Evolutionary conservation across 2,888 invertebrate species (phyloP).

Genomic region (Drosophila maculinotata): DNA sequence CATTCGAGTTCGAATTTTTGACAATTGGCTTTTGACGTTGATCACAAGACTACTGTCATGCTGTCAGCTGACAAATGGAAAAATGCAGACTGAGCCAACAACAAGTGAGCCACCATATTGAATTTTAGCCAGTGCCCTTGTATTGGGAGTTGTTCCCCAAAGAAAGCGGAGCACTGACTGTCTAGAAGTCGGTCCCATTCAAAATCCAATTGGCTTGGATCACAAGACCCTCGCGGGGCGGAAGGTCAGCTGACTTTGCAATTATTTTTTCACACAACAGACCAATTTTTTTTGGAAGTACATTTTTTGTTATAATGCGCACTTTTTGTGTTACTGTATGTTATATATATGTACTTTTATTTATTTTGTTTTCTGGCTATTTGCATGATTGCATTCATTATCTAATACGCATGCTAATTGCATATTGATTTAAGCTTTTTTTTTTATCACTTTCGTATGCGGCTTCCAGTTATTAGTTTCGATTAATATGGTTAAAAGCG

Average conservation of each 20-base stretch:
- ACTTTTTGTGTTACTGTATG: conserved; percentile 39
- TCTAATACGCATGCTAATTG: conserved; percentile 61
- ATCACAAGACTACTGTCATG: conserved; percentile 80
- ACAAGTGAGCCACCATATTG: conserved; percentile 57
- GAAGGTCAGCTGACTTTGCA: conserved; percentile 72
- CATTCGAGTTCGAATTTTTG: conserved; percentile 77
- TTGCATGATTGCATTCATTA: conserved; percentile 59
- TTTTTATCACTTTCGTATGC: conserved; percentile 53
- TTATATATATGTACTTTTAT: conserved; percentile 10
- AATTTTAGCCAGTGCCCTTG: conserved; percentile 34
- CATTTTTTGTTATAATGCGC: conserved; percentile 23
- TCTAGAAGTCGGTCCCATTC: neutral
- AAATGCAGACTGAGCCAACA: conserved; percentile 41
- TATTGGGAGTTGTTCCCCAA: conserved; percentile 7
- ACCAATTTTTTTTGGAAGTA: conserved; percentile 9
- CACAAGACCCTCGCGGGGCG: conserved; percentile 63
- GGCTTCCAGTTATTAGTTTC: conserved; percentile 22
- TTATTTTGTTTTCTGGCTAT: conserved; percentile 1
- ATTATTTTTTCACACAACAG: conserved; percentile 40
- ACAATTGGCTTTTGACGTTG: conserved; percentile 78
- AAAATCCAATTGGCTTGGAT: conserved; percentile 28
- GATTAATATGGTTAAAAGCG: conserved; percentile 9
- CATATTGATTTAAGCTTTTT: conserved; percentile 23
- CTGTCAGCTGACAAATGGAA: conserved; percentile 78
- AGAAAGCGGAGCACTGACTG: too few relatives aligned